Evolutionary conservation across 2,888 invertebrate species (phyloP), one percentile per base, ranked within the genome.

Genomic region (Andrena dorsata): DNA sequence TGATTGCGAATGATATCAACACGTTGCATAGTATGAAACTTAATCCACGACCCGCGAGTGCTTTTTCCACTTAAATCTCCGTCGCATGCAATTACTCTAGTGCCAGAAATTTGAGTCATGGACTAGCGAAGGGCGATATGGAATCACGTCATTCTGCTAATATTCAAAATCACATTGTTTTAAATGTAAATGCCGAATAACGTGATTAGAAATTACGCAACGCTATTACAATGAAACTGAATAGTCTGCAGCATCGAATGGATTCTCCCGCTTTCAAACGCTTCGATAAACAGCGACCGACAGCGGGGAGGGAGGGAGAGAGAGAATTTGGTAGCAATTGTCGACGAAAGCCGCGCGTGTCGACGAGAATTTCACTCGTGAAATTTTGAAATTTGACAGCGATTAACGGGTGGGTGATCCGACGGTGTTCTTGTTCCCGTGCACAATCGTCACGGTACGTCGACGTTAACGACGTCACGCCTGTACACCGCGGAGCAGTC

Each of bases 381-480:
- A 73, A 80, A 80, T 87, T 85, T 85, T 80, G 87, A 82, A 76
- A 76, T 76, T 73, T 80, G 80, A 80, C 80, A 70, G 65, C 80
- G 82, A 86, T 87, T 87, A 86, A 85, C 82, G 80, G 75, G 74
- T 70, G 61, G 87, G 56, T 73, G 80, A 73, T 61, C 76, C 75
- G 58, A 41, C 82, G 77, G 65, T 69, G 85, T 87, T 87, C 84
- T 86, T 81, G 84, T 80, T 78, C 64, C 71, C 23, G 20, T 30
- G 81, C 75, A 78, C 81, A 81, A 86, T 86, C 85, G 87, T 86
- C 87, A 87, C 69, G 87, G 74, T 79, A 72, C 68, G 76, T 61
- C 82, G 85, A 87, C 79, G 86, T 82, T 84, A 86, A 84, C 87
- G 85, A 86, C 86, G 76, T 84, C 76, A 83, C 70, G 70, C 70